A percentile compares a stretch with the other conserved stretches of the same genome.
phyloP scores from a whole-genome alignment of 2,113 vertebrate species.

The Microcebus tavaratra region DNA sequence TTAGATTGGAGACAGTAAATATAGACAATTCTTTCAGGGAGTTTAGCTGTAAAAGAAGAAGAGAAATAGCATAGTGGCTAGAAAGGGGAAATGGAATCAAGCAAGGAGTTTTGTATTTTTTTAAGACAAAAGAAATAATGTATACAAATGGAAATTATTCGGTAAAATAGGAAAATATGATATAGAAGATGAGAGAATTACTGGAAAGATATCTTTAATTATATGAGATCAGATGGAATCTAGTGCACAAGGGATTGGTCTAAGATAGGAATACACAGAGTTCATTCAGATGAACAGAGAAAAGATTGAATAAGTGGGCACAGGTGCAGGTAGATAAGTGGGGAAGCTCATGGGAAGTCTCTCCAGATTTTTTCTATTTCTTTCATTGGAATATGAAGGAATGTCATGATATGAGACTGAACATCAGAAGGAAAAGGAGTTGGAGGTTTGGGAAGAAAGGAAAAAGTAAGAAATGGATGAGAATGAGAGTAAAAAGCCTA shows the following conservation, averaged over 20 bases:
- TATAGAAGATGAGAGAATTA: neutral
- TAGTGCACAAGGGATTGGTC: neutral
- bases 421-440: neutral
- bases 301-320: neutral
- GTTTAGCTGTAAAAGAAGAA: neutral
- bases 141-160: neutral
- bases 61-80: neutral
- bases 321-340: neutral
- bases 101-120: neutral
- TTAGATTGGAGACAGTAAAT: neutral
- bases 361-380: neutral
- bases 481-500: neutral
- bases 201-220: neutral
- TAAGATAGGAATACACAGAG: neutral
- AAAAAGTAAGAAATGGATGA: neutral
- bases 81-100: neutral
- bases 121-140: neutral
- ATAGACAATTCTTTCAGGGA: neutral
- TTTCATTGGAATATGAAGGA: constrained; percentile 25
- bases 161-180: neutral
- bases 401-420: neutral
- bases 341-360: neutral
- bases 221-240: neutral
- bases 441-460: constrained; percentile 34
- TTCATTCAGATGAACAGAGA: neutral